phyloP scores from a whole-genome alignment of 2,113 vertebrate species.

The Atractosteus spatula region DNA sequence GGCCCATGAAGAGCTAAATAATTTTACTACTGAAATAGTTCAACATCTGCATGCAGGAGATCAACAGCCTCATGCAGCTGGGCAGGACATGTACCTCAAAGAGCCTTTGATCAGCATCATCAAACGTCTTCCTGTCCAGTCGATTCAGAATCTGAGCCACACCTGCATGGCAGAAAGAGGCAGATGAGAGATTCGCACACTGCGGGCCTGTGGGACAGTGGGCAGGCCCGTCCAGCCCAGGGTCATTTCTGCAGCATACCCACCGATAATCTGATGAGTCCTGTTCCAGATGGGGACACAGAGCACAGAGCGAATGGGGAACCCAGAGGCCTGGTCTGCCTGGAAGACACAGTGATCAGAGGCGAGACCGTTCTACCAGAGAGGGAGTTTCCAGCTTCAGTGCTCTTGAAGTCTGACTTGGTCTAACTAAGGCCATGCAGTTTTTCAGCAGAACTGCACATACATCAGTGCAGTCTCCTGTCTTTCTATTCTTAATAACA shows the following conservation, averaged over 20 bases:
- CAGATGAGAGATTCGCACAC: background rate
- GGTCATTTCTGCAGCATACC: conserved; percentile 17
- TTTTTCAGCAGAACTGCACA: too few relatives aligned
- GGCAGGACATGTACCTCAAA: conserved; percentile 59
- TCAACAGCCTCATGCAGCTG: background rate
- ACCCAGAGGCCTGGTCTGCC: conserved; percentile 72
- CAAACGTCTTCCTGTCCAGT: conserved; percentile 72
- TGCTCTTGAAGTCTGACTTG: too few relatives aligned
- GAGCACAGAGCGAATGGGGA: conserved; percentile 71
- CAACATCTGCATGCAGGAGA: too few relatives aligned
- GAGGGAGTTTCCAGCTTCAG: too few relatives aligned
- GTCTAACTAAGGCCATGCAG: too few relatives aligned
- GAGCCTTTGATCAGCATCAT: conserved; percentile 72
- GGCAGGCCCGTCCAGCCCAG: background rate
- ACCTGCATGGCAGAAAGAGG: conserved; percentile 43
- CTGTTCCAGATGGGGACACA: conserved; percentile 77
- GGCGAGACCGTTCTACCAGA: too few relatives aligned
- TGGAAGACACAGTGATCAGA: conserved; percentile 27
- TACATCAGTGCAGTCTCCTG: too few relatives aligned
- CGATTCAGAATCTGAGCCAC: conserved; percentile 75
- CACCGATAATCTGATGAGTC: conserved; percentile 76
- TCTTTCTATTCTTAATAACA: too few relatives aligned
- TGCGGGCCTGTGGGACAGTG: background rate
- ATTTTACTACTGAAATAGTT: too few relatives aligned
- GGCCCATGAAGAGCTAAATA: too few relatives aligned